Evolutionary conservation across 2,113 vertebrate species (phyloP).

Genomic region (Ariopsis seemanni): DNA sequence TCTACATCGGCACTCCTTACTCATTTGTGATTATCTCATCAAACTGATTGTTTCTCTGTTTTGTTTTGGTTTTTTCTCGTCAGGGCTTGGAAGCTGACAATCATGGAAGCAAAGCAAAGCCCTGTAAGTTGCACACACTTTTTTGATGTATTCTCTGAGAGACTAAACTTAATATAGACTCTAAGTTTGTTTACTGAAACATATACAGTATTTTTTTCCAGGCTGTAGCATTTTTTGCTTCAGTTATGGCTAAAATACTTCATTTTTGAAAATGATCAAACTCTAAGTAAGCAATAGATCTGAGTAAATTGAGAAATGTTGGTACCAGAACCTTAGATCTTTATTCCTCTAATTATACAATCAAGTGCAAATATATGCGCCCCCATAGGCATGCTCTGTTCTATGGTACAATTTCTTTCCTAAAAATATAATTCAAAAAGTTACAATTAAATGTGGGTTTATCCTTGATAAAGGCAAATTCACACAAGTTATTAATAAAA

Average conservation of each 20-base stretch:
- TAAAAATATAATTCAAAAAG: background rate
- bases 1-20: background rate
- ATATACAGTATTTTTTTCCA: too few species aligned
- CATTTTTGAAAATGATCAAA: background rate
- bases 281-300: background rate
- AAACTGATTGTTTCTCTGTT: background rate
- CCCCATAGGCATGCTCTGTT: background rate
- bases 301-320: background rate
- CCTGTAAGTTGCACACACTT: conserved; percentile 75
- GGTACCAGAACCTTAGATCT: background rate
- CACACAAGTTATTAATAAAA: background rate
- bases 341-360: background rate
- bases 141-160: background rate
- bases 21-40: background rate
- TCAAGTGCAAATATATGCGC: background rate
- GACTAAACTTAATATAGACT: background rate
- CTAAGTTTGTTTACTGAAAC: background rate
- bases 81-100: conserved; percentile 90
- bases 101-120: conserved; percentile 83
- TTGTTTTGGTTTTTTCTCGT: conserved; percentile 38
- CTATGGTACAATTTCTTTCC: background rate
- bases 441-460: background rate
- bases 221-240: background rate
- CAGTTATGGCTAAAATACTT: background rate
- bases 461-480: background rate